Evolutionary conservation across 2,113 vertebrate species (phyloP).

Genomic region (Trachemys scripta): DNA sequence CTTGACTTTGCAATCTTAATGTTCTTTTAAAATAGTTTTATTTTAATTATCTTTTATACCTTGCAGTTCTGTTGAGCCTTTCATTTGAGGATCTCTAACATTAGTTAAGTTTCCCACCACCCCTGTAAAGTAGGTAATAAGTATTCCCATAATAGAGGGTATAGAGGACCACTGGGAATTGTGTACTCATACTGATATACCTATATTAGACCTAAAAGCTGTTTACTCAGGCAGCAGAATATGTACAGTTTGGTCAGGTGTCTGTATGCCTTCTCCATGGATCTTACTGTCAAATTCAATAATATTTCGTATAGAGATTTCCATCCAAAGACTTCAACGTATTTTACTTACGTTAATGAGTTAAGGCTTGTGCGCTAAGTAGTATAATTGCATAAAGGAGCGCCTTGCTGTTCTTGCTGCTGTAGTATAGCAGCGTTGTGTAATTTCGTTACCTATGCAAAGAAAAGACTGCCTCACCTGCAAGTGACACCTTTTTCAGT

Average conservation of each 20-base stretch:
- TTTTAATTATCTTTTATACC: not conserved
- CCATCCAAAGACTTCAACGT: not conserved
- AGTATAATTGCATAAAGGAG: not conserved
- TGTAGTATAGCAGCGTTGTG: constrained; percentile 27
- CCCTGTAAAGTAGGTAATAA: not conserved
- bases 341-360: constrained; percentile 23
- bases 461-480: not conserved
- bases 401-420: constrained; percentile 24
- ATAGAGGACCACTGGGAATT: not conserved
- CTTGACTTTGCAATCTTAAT: not conserved
- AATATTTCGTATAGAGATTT: not conserved
- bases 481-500: constrained; percentile 14
- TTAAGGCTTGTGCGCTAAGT: not conserved
- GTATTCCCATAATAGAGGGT: not conserved
- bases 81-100: not conserved
- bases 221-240: not conserved
- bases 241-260: not conserved
- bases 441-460: not conserved
- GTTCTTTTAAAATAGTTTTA: not conserved
- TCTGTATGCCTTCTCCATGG: not conserved
- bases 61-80: not conserved
- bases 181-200: not conserved
- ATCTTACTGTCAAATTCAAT: constrained; percentile 6
- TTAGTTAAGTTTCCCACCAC: not conserved
- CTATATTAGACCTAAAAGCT: not conserved